Conservation (phyloP, 1,140 invertebrate species). For the Brachystomella parvula region DNA sequence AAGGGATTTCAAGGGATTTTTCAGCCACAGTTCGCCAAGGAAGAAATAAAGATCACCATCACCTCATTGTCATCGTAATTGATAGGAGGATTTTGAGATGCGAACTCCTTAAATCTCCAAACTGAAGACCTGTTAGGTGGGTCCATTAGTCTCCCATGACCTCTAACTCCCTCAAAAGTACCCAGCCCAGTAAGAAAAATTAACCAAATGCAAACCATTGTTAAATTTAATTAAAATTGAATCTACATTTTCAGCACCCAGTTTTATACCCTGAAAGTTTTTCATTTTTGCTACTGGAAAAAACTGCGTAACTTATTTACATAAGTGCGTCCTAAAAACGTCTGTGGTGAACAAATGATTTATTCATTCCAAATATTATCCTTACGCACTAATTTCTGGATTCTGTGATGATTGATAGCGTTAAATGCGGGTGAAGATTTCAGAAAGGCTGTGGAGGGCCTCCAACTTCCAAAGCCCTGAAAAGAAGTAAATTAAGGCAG, state of each 20-base stretch:
- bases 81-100: slow-evolving; percentile 55
- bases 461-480: too few relatives aligned
- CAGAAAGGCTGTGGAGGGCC: too few relatives aligned
- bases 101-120: slow-evolving; percentile 55
- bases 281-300: neutral
- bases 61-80: slow-evolving; percentile 58
- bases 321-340: neutral
- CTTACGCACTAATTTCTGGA: too few relatives aligned
- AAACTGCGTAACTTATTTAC: neutral
- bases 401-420: too few relatives aligned
- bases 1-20: neutral
- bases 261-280: neutral
- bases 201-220: neutral
- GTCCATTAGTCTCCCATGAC: slow-evolving; percentile 59
- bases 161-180: neutral
- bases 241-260: neutral
- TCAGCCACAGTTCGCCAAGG: too few relatives aligned
- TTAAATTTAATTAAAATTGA: neutral
- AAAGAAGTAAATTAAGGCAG: too few relatives aligned
- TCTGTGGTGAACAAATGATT: neutral
- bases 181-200: neutral
- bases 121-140: slow-evolving; percentile 58
- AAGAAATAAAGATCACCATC: too few relatives aligned
- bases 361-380: neutral
- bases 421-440: too few relatives aligned